Conservation (phyloP, 2,888 invertebrate genomes). For the Cabera pusaria region DNA sequence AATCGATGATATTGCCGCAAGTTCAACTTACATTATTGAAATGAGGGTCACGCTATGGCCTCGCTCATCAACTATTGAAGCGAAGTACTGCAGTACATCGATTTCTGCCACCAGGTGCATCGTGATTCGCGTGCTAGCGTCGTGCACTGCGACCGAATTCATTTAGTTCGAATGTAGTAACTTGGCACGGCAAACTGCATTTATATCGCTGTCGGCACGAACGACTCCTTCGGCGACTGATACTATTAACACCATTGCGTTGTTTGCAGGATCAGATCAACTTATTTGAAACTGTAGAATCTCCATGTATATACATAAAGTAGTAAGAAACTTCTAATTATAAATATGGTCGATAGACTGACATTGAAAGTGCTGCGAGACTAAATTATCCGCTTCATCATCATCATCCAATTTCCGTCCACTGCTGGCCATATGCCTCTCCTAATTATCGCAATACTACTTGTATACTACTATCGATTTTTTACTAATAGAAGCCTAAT, state of each 20-base stretch:
- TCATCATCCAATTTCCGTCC: too few relatives aligned
- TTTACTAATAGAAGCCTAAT: not conserved
- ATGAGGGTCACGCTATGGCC: conserved; percentile 33
- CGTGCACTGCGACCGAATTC: conserved; percentile 4
- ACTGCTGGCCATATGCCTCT: too few relatives aligned
- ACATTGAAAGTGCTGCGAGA: conserved; percentile 7
- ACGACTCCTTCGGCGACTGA: conserved; percentile 8
- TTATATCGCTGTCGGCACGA: conserved; percentile 10
- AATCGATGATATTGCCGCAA: conserved; percentile 15
- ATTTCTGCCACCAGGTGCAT: conserved; percentile 34
- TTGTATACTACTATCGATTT: conserved; percentile 8
- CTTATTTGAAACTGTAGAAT: too few relatives aligned
- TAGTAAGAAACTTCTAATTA: not conserved
- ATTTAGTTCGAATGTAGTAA: conserved; percentile 7
- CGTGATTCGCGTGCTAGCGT: conserved; percentile 23
- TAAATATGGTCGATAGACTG: conserved; percentile 5
- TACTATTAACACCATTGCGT: conserved; percentile 6
- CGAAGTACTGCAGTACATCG: conserved; percentile 34
- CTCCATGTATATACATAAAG: too few relatives aligned
- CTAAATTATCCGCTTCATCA: not conserved
- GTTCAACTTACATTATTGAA: conserved; percentile 27
- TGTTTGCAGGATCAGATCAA: not conserved
- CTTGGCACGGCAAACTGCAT: conserved; percentile 5
- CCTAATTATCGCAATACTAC: too few relatives aligned
- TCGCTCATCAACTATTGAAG: conserved; percentile 37